These are phyloP conservation scores for Rhineura floridana DNA, from an alignment of 2,113 vertebrate species.

Conservation along the genomic window DNA sequence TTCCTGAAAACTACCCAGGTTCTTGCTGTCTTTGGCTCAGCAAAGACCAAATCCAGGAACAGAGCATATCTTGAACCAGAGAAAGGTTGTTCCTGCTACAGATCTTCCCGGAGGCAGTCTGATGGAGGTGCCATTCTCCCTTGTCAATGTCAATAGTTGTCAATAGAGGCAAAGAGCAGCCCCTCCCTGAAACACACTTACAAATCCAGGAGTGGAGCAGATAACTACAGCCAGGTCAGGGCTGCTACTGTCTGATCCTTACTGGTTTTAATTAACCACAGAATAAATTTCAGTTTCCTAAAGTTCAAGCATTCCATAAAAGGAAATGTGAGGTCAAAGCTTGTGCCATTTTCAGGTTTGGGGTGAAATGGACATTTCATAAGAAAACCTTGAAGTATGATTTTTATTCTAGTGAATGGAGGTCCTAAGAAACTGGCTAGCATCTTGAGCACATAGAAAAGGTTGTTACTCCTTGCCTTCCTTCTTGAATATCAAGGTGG, in stretches of 20 bases:
- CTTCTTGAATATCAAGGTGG: neutral
- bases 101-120: neutral
- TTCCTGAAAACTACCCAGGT: neutral
- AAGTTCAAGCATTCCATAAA: neutral
- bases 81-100: neutral
- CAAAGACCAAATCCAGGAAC: neutral
- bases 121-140: neutral
- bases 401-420: neutral
- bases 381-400: neutral
- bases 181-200: neutral
- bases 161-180: neutral
- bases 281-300: neutral
- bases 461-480: neutral
- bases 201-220: neutral
- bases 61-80: neutral
- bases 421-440: neutral
- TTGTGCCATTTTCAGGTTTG: neutral
- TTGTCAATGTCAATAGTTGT: neutral
- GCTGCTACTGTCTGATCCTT: neutral
- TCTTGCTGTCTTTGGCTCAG: neutral
- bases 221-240: neutral
- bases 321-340: neutral
- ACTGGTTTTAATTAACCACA: neutral
- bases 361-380: neutral
- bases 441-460: neutral